These are phyloP conservation scores for Onychorhynchus coronatus DNA, from an alignment of 2,113 vertebrate genomes.

Conservation along the genomic window DNA sequence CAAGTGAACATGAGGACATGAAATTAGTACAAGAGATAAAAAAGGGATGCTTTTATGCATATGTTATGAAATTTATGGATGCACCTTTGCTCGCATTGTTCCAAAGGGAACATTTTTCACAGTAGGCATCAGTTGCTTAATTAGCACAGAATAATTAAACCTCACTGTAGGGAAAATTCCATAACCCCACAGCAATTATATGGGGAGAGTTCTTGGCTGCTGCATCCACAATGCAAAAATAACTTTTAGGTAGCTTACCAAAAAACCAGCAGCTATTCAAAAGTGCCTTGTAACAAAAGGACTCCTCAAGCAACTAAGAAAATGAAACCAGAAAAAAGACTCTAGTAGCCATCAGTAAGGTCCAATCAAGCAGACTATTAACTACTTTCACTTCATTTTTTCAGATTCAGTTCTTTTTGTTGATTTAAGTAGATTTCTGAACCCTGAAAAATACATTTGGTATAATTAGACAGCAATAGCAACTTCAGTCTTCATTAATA, in stretches of 20 bases:
- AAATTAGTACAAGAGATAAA: constrained; percentile 61
- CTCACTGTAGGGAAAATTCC: constrained; percentile 62
- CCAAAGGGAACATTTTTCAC: constrained; percentile 65
- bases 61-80: constrained; percentile 64
- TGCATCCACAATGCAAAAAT: background rate
- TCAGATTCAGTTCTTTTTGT: constrained; percentile 6
- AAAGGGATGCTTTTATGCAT: constrained; percentile 57
- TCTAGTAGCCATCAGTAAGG: background rate
- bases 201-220: constrained; percentile 11
- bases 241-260: constrained; percentile 8
- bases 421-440: constrained; percentile 25
- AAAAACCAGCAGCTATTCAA: background rate
- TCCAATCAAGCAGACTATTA: background rate
- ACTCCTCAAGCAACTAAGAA: background rate
- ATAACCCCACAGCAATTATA: constrained; percentile 33
- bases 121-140: constrained; percentile 65
- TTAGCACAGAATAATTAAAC: constrained; percentile 73
- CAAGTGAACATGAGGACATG: background rate
- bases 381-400: constrained; percentile 33
- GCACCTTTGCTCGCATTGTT: constrained; percentile 62
- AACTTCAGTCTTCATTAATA: constrained; percentile 16
- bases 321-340: background rate
- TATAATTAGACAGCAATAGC: constrained; percentile 23
- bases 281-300: background rate
- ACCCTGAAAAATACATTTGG: constrained; percentile 18